A percentile compares a stretch with the other conserved stretches of the same genome.
Conservation (phyloP, 92 coral and sea anemone genomes). For the Bergia puertoricense region DNA sequence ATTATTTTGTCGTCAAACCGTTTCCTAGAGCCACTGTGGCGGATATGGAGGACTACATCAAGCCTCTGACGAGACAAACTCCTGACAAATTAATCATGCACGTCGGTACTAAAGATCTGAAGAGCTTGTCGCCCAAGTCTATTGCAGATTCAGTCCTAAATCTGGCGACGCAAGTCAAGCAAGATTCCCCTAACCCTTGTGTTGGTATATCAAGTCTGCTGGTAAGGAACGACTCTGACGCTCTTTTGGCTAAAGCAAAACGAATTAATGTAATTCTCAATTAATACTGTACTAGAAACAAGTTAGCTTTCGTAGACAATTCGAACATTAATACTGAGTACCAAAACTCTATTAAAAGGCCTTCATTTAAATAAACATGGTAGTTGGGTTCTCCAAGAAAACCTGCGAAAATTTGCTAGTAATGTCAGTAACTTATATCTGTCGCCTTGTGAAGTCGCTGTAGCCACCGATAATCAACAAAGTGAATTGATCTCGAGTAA, state of each 20-base stretch:
- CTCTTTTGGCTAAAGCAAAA: conserved; percentile 40
- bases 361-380: conserved; percentile 50
- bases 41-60: not conserved
- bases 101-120: conserved; percentile 31
- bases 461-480: conserved; percentile 4
- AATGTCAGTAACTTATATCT: conserved; percentile 8
- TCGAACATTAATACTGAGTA: conserved; percentile 47
- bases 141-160: conserved; percentile 38
- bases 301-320: conserved; percentile 46
- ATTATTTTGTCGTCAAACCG: conserved; percentile 25
- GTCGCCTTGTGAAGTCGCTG: conserved; percentile 7
- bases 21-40: conserved; percentile 38
- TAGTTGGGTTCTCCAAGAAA: conserved; percentile 25
- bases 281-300: conserved; percentile 48
- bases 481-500: not conserved
- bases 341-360: conserved; percentile 41
- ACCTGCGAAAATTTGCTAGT: conserved; percentile 36
- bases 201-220: conserved; percentile 33
- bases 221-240: conserved; percentile 32
- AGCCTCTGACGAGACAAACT: too few relatives aligned
- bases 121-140: conserved; percentile 28
- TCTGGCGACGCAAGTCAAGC: conserved; percentile 43
- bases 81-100: too few relatives aligned
- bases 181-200: conserved; percentile 35
- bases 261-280: conserved; percentile 41